Evolutionary conservation across 2,888 invertebrate genomes (phyloP), one percentile per base, ranked within the genome.

Genomic region (Scaptomyza cyrtandrae): DNA sequence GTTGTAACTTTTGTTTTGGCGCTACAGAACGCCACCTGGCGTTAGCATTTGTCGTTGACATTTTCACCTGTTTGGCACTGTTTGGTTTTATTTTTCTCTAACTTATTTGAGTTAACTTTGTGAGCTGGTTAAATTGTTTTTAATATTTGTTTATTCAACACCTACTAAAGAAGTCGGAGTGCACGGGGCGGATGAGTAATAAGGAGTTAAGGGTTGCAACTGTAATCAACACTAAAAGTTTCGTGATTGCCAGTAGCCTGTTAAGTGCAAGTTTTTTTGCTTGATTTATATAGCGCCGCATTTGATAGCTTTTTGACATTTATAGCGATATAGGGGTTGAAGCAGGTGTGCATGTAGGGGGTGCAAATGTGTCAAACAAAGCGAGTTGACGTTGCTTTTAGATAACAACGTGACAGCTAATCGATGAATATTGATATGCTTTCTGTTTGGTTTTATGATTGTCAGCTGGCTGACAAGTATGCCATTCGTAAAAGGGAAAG

Each of bases 1-100:
- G 54, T 57, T 66, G 14, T 48, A 62, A 33, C 39, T 55, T 49
- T 31, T 68, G 61, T 58, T 73, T 43, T 37, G 43, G 48, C 74
- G 5, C 24, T 24, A 24, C 3, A 24, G 4, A 24, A 24, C 24
- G 71, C 75, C 86, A 84, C 75, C 75, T 76, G 82, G 82, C 73
- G 72, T 35, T 62, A 70, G 75, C 82, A 82, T 85, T 85, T 85
- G 78, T 80, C 81, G 88, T 83, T 85, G 85, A 86, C 77, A 80
- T 79, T 79, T 69, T 80, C 79, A 71, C 80, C 75, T 87, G 81
- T 61, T 53, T 62, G 56, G 57, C 49, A 60, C 61, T 61, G 46
- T 48, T 61, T 45, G 44, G 53, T 55, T 35, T 35, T 37, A 9
- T 14, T 39, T 39, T 39, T 14, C 56, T 55, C 58, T 59, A 31